phyloP scores from a whole-genome alignment of 2,113 vertebrate genomes.

The Zonotrichia leucophrys region DNA sequence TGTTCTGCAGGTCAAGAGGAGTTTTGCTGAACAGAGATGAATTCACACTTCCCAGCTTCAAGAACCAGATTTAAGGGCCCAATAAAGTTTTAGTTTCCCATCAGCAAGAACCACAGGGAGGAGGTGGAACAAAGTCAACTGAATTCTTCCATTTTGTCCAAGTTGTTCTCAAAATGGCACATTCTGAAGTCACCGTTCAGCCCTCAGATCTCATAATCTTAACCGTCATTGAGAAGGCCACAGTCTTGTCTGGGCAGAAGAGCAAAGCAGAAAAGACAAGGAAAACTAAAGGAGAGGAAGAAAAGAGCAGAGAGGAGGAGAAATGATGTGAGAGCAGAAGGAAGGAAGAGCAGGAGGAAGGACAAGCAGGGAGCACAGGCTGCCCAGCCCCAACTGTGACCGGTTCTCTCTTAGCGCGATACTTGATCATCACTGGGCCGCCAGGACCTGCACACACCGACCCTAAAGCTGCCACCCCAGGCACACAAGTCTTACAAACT shows the following conservation, averaged over 20 bases:
- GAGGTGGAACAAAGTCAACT: background rate
- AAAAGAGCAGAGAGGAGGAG: background rate
- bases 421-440: slow-evolving; percentile 70
- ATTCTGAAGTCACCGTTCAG: background rate
- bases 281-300: background rate
- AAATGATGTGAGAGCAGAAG: background rate
- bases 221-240: slow-evolving; percentile 71
- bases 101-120: background rate
- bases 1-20: background rate
- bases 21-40: background rate
- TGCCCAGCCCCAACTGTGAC: slow-evolving; percentile 58
- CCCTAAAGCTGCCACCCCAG: background rate
- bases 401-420: slow-evolving; percentile 74
- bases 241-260: slow-evolving; percentile 61
- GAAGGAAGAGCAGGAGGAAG: background rate
- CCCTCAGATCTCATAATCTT: slow-evolving; percentile 79
- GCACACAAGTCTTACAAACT: accelerated
- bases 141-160: background rate
- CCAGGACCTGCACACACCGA: background rate
- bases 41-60: background rate
- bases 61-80: background rate
- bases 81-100: background rate
- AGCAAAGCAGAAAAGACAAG: slow-evolving; percentile 31
- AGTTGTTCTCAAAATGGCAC: background rate
- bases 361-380: slow-evolving; percentile 20